A percentile compares a stretch with the other conserved stretches of the same genome.
Evolutionary conservation across 2,113 vertebrate species (phyloP).

Genomic region (Chaetorhynchus papuensis): DNA sequence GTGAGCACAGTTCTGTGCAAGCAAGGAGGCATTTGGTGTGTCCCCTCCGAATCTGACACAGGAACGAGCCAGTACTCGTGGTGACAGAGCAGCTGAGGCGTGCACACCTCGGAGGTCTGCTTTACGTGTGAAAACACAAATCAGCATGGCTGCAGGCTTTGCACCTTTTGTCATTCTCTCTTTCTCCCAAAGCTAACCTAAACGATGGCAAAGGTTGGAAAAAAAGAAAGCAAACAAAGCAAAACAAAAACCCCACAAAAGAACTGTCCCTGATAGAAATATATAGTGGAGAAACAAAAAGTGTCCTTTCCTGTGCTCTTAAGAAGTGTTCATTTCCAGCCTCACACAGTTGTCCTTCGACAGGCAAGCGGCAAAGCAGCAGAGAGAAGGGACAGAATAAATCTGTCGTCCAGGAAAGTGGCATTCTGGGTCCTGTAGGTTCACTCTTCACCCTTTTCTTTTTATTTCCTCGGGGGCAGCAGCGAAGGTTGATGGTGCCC

Average conservation of each 20-base stretch:
- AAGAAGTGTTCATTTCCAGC: background rate
- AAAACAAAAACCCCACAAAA: background rate
- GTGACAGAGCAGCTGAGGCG: background rate
- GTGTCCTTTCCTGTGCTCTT: background rate
- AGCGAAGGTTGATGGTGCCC: background rate
- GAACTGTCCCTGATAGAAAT: background rate
- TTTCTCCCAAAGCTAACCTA: background rate
- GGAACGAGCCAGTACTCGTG: background rate
- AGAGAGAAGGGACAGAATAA: background rate
- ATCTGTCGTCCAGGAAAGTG: background rate
- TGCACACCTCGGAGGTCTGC: background rate
- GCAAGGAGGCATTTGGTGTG: background rate
- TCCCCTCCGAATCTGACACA: background rate
- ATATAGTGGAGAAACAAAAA: background rate
- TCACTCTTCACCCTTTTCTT: slow-evolving; percentile 16
- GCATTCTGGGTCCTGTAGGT: background rate
- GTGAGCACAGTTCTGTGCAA: background rate
- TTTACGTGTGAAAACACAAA: background rate
- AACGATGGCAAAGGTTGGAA: background rate
- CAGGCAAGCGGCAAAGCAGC: background rate
- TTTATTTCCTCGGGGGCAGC: background rate
- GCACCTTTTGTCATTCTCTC: background rate
- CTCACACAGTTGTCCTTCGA: background rate
- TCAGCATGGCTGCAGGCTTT: background rate
- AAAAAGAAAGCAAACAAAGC: background rate